Evolutionary conservation across 2,888 invertebrate species (phyloP).

Genomic region (Pelosia muscerda): DNA sequence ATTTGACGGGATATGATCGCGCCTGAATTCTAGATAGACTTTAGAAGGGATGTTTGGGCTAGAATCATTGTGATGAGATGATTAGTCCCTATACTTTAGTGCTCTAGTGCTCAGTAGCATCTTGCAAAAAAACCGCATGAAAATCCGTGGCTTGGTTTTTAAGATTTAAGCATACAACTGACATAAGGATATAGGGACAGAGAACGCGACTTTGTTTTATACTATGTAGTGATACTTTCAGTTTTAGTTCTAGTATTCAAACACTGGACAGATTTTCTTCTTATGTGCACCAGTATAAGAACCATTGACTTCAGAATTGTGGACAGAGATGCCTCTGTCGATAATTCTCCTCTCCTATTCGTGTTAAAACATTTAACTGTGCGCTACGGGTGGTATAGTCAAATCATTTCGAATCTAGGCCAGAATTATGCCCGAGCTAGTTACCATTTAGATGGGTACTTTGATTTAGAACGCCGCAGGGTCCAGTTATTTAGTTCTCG

Average conservation of each 20-base stretch:
- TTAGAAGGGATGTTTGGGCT: no score
- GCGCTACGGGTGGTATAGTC: background rate
- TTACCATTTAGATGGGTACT: slow-evolving; percentile 1
- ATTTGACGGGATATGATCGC: background rate
- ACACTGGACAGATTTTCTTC: background rate
- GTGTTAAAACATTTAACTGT: slow-evolving; percentile 9
- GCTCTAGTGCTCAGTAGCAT: no score
- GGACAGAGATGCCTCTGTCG: no score
- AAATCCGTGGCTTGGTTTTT: no score
- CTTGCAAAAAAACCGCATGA: no score
- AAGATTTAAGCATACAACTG: no score
- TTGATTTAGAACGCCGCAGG: background rate
- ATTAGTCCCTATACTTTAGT: no score
- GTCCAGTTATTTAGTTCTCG: background rate
- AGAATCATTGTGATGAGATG: no score
- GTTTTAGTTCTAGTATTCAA: background rate
- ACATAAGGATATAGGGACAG: no score
- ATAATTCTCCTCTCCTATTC: no score
- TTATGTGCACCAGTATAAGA: background rate
- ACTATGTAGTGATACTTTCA: background rate
- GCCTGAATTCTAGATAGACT: no score
- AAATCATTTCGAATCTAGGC: background rate
- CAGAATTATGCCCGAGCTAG: background rate
- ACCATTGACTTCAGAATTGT: background rate
- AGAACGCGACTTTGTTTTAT: no score